A percentile compares a stretch with the other conserved stretches of the same genome.
These are phyloP conservation scores for Scaeva pyrastri DNA, from an alignment of 2,888 invertebrate species.

Conservation along the genomic window DNA sequence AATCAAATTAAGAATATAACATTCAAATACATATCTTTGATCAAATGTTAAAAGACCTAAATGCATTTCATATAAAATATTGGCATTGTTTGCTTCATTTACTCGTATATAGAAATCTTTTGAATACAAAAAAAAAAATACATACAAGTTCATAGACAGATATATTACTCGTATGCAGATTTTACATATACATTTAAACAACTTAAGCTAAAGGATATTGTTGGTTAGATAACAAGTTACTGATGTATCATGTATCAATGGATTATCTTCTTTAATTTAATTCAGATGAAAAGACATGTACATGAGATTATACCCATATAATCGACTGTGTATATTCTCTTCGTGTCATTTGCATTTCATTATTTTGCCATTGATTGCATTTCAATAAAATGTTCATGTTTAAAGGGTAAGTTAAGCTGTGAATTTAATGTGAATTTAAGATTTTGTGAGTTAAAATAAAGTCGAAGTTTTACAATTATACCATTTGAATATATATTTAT, in stretches of 20 bases:
- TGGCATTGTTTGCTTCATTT: not conserved
- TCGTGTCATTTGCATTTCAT: conserved; percentile 8
- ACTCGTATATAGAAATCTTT: too few species aligned
- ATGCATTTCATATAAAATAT: not conserved
- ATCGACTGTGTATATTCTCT: not conserved
- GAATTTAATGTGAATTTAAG: too few species aligned
- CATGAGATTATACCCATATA: not conserved
- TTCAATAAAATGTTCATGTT: not conserved
- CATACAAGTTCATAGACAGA: not conserved
- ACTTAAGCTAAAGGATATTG: not conserved
- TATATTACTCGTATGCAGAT: not conserved
- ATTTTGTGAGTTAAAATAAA: too few species aligned
- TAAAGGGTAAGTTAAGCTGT: not conserved
- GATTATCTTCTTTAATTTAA: not conserved
- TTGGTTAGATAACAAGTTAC: not conserved
- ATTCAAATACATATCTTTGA: too few species aligned
- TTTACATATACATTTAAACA: not conserved
- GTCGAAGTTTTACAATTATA: too few species aligned
- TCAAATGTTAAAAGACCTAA: too few species aligned
- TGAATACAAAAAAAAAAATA: too few species aligned
- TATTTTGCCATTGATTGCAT: not conserved
- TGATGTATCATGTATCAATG: not conserved
- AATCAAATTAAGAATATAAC: too few species aligned
- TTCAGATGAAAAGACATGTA: not conserved
- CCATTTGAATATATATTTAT: too few species aligned